Evolutionary conservation across 1,140 invertebrate genomes (phyloP).

Genomic region (Samia ricini): DNA sequence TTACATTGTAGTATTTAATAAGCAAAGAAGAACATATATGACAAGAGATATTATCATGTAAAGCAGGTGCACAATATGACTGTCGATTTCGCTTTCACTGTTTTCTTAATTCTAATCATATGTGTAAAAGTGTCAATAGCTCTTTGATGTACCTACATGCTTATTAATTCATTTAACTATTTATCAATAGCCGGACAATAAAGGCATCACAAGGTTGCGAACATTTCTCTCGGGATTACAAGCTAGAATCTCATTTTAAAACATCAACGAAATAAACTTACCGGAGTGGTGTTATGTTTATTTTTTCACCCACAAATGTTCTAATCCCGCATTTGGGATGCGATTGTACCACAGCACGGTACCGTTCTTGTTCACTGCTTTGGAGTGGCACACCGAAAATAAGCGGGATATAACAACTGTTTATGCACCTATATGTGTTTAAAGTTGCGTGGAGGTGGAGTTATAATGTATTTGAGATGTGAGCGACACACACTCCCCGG

Average conservation of each 20-base stretch:
- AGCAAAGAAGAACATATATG: neutral
- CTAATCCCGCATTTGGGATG: constrained; percentile 55
- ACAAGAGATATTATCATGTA: neutral
- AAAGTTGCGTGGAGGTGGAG: constrained; percentile 49
- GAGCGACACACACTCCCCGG: constrained; percentile 37
- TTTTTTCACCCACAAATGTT: constrained; percentile 55
- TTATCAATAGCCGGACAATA: no score
- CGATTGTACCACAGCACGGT: constrained; percentile 46
- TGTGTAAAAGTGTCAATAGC: constrained; percentile 1
- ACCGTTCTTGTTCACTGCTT: constrained; percentile 46
- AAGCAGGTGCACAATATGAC: neutral
- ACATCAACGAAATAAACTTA: constrained; percentile 50
- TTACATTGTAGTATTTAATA: neutral
- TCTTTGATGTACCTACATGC: constrained; percentile 25
- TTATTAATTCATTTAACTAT: no score
- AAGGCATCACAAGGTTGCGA: neutral
- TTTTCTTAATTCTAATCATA: constrained; percentile 28
- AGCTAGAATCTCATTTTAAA: constrained; percentile 29
- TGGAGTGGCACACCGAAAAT: constrained; percentile 49
- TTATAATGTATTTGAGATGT: constrained; percentile 19
- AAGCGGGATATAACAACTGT: constrained; percentile 35
- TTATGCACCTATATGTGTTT: constrained; percentile 51
- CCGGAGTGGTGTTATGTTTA: constrained; percentile 68
- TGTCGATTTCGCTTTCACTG: constrained; percentile 49
- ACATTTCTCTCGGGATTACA: constrained; percentile 14